These are phyloP conservation scores for Tamias sibiricus DNA, from an alignment of 2,113 vertebrate genomes.

Conservation along the genomic window DNA sequence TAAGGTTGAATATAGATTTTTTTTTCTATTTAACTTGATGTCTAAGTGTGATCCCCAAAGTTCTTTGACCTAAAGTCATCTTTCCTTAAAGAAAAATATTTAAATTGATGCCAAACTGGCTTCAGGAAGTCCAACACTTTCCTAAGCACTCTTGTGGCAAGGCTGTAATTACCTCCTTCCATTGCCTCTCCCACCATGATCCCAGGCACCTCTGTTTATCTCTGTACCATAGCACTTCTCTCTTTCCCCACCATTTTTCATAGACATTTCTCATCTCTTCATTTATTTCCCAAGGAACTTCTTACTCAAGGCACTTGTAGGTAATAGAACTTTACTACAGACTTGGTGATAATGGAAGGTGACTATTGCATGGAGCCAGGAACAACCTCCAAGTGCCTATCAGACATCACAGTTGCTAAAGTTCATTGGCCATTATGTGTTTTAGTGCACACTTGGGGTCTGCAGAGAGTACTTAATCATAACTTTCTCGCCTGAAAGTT, in stretches of 20 bases:
- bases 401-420: not conserved
- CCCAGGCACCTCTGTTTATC: not conserved
- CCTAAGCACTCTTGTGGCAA: rapidly evolving
- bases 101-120: not conserved
- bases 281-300: not conserved
- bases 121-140: not conserved
- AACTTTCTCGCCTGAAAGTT: not conserved
- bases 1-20: not conserved
- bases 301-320: not conserved
- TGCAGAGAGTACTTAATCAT: not conserved
- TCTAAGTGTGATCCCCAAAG: not conserved
- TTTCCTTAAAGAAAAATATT: not conserved
- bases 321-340: not conserved
- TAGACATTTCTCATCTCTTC: not conserved
- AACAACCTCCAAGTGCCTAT: not conserved
- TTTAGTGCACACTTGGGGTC: not conserved
- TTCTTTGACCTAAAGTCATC: not conserved
- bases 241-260: not conserved
- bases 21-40: not conserved
- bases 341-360: not conserved
- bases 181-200: not conserved
- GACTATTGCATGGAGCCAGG: not conserved
- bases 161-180: rapidly evolving
- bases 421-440: not conserved
- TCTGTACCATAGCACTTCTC: not conserved